A percentile compares a stretch with the other conserved stretches of the same genome.
Conservation (phyloP, 2,888 invertebrate genomes). For the Catocala nupta region DNA sequence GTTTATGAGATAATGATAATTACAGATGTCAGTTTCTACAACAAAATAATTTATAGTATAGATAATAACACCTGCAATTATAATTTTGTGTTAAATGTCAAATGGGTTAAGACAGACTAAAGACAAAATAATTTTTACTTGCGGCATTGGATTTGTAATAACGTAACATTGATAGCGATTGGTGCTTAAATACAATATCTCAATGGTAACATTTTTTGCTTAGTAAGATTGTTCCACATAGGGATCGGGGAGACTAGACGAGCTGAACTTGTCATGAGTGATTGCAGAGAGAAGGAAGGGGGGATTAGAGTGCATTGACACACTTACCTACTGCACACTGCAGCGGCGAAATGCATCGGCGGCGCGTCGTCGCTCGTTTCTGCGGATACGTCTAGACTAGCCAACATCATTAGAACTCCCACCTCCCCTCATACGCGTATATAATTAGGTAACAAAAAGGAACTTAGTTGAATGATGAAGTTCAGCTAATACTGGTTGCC, state of each 20-base stretch:
- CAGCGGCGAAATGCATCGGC: slow-evolving; percentile 81
- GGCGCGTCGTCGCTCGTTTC: slow-evolving; percentile 72
- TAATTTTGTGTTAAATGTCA: not conserved
- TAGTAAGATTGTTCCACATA: slow-evolving; percentile 58
- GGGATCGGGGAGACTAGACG: slow-evolving; percentile 63
- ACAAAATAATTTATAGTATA: no score
- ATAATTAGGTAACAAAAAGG: slow-evolving; percentile 49
- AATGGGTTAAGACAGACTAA: not conserved
- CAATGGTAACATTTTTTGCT: slow-evolving; percentile 43
- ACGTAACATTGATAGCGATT: not conserved
- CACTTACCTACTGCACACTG: slow-evolving; percentile 85
- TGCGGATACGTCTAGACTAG: slow-evolving; percentile 64
- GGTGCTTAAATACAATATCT: slow-evolving; percentile 16
- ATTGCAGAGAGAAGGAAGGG: slow-evolving; percentile 76
- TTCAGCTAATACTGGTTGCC: slow-evolving; percentile 64
- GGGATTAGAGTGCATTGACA: slow-evolving; percentile 85
- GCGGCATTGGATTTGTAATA: not conserved
- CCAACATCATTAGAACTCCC: slow-evolving; percentile 69
- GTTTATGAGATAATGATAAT: not conserved
- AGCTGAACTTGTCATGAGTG: slow-evolving; percentile 81
- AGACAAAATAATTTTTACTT: not conserved
- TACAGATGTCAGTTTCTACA: no score
- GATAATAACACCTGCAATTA: no score
- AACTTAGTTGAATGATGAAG: slow-evolving; percentile 56
- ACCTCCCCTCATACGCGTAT: slow-evolving; percentile 47